These are phyloP conservation scores for Hystrix cristata DNA, from an alignment of 2,113 vertebrate species.

Conservation along the genomic window DNA sequence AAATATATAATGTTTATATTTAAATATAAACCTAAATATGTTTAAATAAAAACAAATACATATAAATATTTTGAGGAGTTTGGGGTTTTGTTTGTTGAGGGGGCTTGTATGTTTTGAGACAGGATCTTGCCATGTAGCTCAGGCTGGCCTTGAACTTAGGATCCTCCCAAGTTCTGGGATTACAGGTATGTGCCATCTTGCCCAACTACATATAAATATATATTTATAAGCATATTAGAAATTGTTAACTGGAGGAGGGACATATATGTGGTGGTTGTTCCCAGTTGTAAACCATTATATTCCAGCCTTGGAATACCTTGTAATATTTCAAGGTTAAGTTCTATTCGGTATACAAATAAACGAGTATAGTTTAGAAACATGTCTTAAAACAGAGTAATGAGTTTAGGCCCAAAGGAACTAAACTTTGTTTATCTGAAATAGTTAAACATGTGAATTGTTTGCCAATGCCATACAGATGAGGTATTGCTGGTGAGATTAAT, in stretches of 20 bases:
- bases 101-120: not conserved
- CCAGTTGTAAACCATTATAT: not conserved
- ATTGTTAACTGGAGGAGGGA: not conserved
- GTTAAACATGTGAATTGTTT: not conserved
- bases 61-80: not conserved
- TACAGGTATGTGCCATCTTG: not conserved
- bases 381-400: conserved; percentile 11
- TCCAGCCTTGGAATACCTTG: not conserved
- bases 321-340: not conserved
- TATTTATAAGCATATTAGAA: not conserved
- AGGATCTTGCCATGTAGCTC: not conserved
- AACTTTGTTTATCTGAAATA: conserved; percentile 12
- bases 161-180: not conserved
- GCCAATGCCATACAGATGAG: not conserved
- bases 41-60: not conserved
- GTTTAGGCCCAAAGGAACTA: conserved; percentile 34
- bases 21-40: not conserved
- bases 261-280: not conserved
- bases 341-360: conserved; percentile 25
- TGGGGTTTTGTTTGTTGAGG: not conserved
- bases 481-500: not conserved
- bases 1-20: not conserved
- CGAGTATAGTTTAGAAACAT: not conserved
- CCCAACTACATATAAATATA: not conserved
- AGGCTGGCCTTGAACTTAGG: not conserved